Conservation (phyloP, 1,140 invertebrate genomes). For the Ditylenchus dipsaci region DNA sequence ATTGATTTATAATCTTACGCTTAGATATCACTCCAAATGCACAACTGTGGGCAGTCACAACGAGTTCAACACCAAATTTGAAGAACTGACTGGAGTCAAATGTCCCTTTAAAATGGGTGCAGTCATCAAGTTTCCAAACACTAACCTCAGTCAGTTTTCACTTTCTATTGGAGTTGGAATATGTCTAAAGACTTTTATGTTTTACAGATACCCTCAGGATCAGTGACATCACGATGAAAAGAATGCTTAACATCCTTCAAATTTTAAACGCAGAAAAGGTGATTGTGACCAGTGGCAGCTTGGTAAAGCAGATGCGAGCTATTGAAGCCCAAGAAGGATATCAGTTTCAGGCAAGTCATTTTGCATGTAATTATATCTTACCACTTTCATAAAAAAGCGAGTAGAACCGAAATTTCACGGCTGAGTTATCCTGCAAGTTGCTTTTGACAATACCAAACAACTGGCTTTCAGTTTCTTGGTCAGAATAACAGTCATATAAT, state of each 20-base stretch:
- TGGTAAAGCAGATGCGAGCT: slow-evolving; percentile 32
- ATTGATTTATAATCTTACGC: slow-evolving; percentile 6
- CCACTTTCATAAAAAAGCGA: not conserved
- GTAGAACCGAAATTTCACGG: not conserved
- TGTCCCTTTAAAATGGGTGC: slow-evolving; percentile 51
- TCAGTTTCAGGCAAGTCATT: slow-evolving; percentile 31
- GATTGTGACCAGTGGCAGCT: slow-evolving; percentile 36
- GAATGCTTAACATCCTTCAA: slow-evolving; percentile 38
- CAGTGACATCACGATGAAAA: slow-evolving; percentile 44
- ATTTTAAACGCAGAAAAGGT: slow-evolving; percentile 34
- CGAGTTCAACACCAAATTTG: slow-evolving; percentile 27
- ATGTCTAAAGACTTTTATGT: slow-evolving; percentile 9
- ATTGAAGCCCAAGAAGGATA: slow-evolving; percentile 42
- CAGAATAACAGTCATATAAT: too few species aligned
- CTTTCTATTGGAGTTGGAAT: too few species aligned
- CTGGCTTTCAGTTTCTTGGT: too few species aligned
- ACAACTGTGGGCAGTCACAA: slow-evolving; percentile 23
- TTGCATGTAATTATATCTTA: too few species aligned
- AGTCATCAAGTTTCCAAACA: slow-evolving; percentile 49
- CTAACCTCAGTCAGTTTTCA: slow-evolving; percentile 45
- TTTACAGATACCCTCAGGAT: slow-evolving; percentile 48
- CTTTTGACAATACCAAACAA: too few species aligned
- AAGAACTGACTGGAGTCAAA: slow-evolving; percentile 31
- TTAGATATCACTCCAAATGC: slow-evolving; percentile 47
- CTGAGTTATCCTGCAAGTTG: not conserved